Base-by-base conservation (phyloP, 2,888 invertebrate genomes). In the Aspidapion aeneum region DNA sequence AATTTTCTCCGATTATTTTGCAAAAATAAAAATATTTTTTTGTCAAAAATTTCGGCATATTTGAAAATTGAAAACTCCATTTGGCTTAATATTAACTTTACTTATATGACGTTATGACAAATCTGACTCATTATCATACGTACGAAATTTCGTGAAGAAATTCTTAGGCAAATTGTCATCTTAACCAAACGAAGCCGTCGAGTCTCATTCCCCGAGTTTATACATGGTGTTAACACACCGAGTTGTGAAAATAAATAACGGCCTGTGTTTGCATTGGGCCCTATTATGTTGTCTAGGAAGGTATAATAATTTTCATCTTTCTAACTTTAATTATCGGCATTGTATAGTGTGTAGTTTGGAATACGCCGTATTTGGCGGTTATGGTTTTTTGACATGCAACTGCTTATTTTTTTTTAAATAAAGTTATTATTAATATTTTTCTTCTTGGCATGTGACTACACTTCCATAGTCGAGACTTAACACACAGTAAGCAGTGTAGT, bases 241-340 rank as follows among this genome's bases (percentile, higher is more conserved):
- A n/a, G 18, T n/a, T 18, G 52, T 18, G 52, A 52, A 52, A 52
- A 52, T 52, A 52, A 52, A 19, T 17, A 52, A 52, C 52, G 52
- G 52, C 52, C 35, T 12, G 35, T 35, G 35, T 35, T 35, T 35
- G 35, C 35, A 35, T 35, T 35, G 35, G 35, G 35, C 12, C 35
- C 35, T 12, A 35, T 35, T 35, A 35, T 35, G 35, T 35, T 35
- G 35, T 35, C 35, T 35, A 35, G 35, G 35, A 35, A 35, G 35
- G 35, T 12, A 35, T 35, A 35, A 35, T 35, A 35, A 35, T 35
- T 35, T 35, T 35, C 35, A n/a, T n/a, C n/a, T n/a, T 35, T 35
- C 35, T 12, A 35, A 35, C 35, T 35, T 35, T 35, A 35, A 35
- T 35, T 35, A 35, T 35, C 12, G 35, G 3, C 35, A 35, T 35